phyloP scores from a whole-genome alignment of 2,888 invertebrate genomes.

The Hedychridium roseum region DNA sequence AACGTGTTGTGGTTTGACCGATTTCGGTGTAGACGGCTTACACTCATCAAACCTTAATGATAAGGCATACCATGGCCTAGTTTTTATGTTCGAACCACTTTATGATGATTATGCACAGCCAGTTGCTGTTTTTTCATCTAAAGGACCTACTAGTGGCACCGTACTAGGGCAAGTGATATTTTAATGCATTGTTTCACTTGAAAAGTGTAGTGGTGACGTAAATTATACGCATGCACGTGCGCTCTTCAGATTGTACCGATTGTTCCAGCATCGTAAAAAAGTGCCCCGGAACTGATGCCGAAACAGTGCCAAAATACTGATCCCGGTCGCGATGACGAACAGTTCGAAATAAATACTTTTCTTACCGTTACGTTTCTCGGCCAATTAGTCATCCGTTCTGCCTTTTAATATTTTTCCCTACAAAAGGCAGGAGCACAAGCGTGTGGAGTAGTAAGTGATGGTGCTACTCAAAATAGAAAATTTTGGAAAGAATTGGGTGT shows the following conservation, averaged over 20 bases:
- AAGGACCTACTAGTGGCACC: slow-evolving; percentile 18
- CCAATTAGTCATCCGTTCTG: too few relatives aligned
- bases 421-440: slow-evolving; percentile 24
- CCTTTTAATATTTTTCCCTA: slow-evolving; percentile 3
- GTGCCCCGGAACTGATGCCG: too few relatives aligned
- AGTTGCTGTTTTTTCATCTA: slow-evolving; percentile 27
- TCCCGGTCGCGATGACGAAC: too few relatives aligned
- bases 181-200: slow-evolving; percentile 26
- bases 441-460: slow-evolving; percentile 31
- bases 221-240: too few relatives aligned
- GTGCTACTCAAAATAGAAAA: slow-evolving; percentile 31
- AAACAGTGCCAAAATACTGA: too few relatives aligned
- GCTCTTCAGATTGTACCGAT: too few relatives aligned
- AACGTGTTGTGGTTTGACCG: slow-evolving; percentile 18
- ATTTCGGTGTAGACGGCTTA: slow-evolving; percentile 17
- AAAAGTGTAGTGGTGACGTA: slow-evolving; percentile 28
- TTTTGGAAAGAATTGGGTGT: slow-evolving; percentile 30
- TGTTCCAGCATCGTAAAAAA: too few relatives aligned
- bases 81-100: slow-evolving; percentile 31
- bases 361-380: too few relatives aligned
- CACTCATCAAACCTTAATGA: slow-evolving; percentile 9
- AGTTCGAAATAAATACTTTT: too few relatives aligned
- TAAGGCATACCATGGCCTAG: slow-evolving; percentile 24
- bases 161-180: slow-evolving; percentile 20
- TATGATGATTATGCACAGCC: slow-evolving; percentile 23